Base-by-base conservation (phyloP, 2,797 vertebrate genomes). In the Poecilia velifera region DNA sequence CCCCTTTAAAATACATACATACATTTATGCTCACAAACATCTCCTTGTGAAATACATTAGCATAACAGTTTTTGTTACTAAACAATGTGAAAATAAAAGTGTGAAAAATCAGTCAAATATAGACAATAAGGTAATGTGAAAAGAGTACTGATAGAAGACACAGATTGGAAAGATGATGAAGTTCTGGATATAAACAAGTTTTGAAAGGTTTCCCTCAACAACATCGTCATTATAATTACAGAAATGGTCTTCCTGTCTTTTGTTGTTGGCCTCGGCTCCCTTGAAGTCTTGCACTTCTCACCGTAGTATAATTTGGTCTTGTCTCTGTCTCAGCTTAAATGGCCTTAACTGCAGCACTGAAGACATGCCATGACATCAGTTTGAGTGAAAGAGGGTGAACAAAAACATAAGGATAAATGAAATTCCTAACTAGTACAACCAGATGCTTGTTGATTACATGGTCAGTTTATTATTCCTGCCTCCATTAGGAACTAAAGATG, bases 401-500 rank as follows among this genome's bases (percentile, higher is more conserved):
- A 2, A 39, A 51, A 75, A 46, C 41, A 45, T 20, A 5, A 74
- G 53, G 22, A 39, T 20, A 72, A 53, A 75, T 79, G 10, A 85
- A 85, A 47, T n/a, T 20, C 36, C n/a, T 62, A 49, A 73, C 10
- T 74, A 36, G 18, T 7, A 71, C 55, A 34, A 59, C 76, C 79
- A 76, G 68, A 43, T 41, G 13, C 71, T 1, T 45, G 73, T 76
- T 80, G 79, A 88, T 84, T 85, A 87, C 20, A 77, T 47, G 14
- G 74, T 82, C 49, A 2, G 3, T 88, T 85, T 82, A 79, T 85
- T 84, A 55, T 81, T 77, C n/a, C 78, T 85, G 85, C 70, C 84
- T 82, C 78, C 74, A 20, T 77, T 22, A 64, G 13, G 41, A 73
- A 73, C 64, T 73, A 55, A 18, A 46, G 39, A 83, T 43, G 34